Conservation (phyloP, 2,113 vertebrate genomes). For the Poeciliopsis turrubarensis region DNA sequence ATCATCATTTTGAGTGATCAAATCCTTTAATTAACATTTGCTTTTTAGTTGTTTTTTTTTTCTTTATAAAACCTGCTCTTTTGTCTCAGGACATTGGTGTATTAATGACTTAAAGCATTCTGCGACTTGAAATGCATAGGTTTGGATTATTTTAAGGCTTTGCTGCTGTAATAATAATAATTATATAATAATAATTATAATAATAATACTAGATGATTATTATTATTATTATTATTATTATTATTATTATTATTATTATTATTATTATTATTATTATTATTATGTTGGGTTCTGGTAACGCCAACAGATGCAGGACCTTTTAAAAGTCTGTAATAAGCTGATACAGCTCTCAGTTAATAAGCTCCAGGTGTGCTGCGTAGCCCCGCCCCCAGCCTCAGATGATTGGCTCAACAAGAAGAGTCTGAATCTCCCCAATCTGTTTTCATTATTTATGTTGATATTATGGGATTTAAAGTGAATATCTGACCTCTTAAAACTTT, state of each 20-base stretch:
- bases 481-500: neutral
- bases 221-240: too few relatives aligned
- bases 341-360: neutral
- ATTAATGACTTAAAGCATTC: neutral
- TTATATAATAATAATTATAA: too few relatives aligned
- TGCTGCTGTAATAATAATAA: too few relatives aligned
- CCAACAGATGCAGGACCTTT: too few relatives aligned
- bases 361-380: neutral
- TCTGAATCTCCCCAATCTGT: neutral
- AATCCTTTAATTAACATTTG: too few relatives aligned
- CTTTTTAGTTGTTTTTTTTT: neutral
- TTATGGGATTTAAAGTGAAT: neutral
- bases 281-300: too few relatives aligned
- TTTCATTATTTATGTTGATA: neutral
- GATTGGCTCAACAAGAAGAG: neutral
- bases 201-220: too few relatives aligned
- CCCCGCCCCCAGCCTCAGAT: neutral
- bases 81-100: too few relatives aligned
- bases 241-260: too few relatives aligned
- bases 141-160: neutral
- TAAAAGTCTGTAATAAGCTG: neutral
- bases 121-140: neutral
- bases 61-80: neutral
- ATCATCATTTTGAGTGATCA: too few relatives aligned
- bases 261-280: too few relatives aligned